Evolutionary conservation across 2,888 invertebrate species (phyloP).

Genomic region (Pelosia muscerda): DNA sequence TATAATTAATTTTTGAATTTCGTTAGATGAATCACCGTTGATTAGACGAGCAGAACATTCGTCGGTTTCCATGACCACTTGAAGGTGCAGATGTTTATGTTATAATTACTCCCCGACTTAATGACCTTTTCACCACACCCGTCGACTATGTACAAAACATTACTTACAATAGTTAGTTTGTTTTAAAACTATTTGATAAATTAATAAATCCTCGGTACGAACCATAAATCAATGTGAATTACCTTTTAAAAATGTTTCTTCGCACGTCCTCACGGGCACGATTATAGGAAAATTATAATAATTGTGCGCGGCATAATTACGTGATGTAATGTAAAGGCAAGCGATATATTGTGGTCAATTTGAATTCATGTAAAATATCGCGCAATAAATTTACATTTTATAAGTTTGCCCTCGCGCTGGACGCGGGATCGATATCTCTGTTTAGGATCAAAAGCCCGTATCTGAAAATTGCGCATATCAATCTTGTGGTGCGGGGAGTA

Average conservation of each 20-base stretch:
- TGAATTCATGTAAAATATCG: conserved; percentile 85
- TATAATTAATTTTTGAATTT: conserved; percentile 84
- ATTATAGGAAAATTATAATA: conserved; percentile 87
- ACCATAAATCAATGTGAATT: conserved; percentile 79
- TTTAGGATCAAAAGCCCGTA: conserved; percentile 76
- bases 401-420: conserved; percentile 73
- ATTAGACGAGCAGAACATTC: conserved; percentile 72
- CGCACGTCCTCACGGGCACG: conserved; percentile 83
- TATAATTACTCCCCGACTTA: conserved; percentile 78
- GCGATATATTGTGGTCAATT: conserved; percentile 80
- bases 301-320: conserved; percentile 82
- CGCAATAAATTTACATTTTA: conserved; percentile 86
- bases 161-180: conserved; percentile 56
- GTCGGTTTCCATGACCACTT: conserved; percentile 69
- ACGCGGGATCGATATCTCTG: conserved; percentile 78
- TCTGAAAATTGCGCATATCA: conserved; percentile 71
- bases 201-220: conserved; percentile 66
- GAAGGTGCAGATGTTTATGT: conserved; percentile 80
- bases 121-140: conserved; percentile 76
- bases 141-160: conserved; percentile 47
- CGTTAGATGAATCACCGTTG: conserved; percentile 84
- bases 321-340: conserved; percentile 80
- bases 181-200: conserved; percentile 58
- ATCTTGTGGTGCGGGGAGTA: conserved; percentile 54
- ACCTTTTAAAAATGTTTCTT: conserved; percentile 81